These are phyloP conservation scores for Diogma glabrata DNA, from an alignment of 2,888 invertebrate species.

Conservation along the genomic window DNA sequence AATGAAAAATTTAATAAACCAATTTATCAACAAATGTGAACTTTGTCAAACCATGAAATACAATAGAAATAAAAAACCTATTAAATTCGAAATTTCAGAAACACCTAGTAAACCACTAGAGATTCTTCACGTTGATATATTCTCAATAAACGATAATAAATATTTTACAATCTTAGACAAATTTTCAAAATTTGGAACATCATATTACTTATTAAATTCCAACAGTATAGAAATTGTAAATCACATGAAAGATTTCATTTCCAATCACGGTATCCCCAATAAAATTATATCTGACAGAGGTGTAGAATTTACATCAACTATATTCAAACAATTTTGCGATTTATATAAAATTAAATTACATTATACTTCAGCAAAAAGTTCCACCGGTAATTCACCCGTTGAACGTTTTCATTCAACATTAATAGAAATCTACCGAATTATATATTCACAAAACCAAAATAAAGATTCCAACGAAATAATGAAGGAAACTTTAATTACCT, in stretches of 20 bases:
- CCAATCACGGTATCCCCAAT: not conserved
- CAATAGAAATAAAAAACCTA: constrained; percentile 14
- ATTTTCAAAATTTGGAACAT: constrained; percentile 12
- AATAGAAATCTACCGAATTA: constrained; percentile 19
- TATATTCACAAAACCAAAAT: constrained; percentile 10
- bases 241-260: not conserved
- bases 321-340: constrained; percentile 17
- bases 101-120: constrained; percentile 14
- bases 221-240: not conserved
- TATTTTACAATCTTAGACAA: constrained; percentile 15
- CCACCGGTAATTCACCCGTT: constrained; percentile 16
- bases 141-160: constrained; percentile 13
- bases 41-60: constrained; percentile 14
- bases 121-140: constrained; percentile 18
- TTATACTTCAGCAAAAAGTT: constrained; percentile 16
- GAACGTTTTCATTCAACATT: constrained; percentile 17
- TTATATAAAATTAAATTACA: constrained; percentile 14
- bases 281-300: not conserved
- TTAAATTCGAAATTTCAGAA: constrained; percentile 14
- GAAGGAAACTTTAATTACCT: constrained; percentile 9
- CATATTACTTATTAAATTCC: not conserved
- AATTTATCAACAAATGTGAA: not conserved
- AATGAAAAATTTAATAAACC: constrained; percentile 12
- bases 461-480: constrained; percentile 14
- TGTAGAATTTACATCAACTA: constrained; percentile 4